Evolutionary conservation across 2,888 invertebrate genomes (phyloP).

Genomic region (Lasioglossum morio): DNA sequence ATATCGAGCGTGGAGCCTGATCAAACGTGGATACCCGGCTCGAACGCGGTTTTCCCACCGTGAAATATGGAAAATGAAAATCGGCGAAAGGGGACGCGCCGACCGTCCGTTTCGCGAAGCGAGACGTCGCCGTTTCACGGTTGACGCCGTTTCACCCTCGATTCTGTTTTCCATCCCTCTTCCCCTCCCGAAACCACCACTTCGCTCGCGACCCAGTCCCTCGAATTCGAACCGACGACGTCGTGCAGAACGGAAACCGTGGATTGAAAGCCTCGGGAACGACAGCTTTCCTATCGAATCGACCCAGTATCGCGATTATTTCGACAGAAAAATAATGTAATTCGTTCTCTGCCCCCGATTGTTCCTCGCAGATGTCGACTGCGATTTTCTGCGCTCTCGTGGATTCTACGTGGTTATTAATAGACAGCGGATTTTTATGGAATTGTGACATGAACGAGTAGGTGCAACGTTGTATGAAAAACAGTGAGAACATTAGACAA

Average conservation of each 20-base stretch:
- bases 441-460: too few relatives aligned
- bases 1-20: neutral
- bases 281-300: neutral
- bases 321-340: neutral
- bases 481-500: too few relatives aligned
- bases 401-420: too few relatives aligned
- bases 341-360: neutral
- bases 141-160: constrained; percentile 41
- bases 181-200: neutral
- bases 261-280: neutral
- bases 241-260: neutral
- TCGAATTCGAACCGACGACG: neutral
- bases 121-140: constrained; percentile 52
- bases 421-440: too few relatives aligned
- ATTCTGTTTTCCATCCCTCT: neutral
- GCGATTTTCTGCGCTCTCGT: too few relatives aligned
- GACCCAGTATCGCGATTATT: neutral
- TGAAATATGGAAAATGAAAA: constrained; percentile 44
- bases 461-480: too few relatives aligned
- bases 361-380: too few relatives aligned
- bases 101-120: constrained; percentile 37
- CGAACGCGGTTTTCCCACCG: neutral
- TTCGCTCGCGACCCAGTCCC: neutral
- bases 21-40: neutral
- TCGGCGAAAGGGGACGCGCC: neutral